Base-by-base conservation (phyloP, 2,797 vertebrate species). In the Microctenopoma lineatum region DNA sequence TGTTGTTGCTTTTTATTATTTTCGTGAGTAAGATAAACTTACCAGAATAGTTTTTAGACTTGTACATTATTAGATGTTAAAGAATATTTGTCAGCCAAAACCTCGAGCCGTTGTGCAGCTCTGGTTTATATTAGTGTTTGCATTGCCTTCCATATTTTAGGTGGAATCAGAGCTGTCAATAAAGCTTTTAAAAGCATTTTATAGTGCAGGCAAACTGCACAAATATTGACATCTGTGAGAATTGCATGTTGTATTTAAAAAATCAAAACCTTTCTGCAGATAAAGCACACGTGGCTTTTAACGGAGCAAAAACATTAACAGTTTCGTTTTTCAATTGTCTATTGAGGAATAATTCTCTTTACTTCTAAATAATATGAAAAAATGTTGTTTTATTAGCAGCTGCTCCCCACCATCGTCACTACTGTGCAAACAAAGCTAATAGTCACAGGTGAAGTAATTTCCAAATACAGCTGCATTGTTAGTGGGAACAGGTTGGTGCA, bases 401-500 rank as follows among this genome's bases (percentile, higher is more conserved):
- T 41, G 13, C 39, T n/a, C 26, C 34, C 32, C 32, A 34, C 32
- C 47, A 38, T 47, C 7, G 56, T 36, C 4, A 50, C 59, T 57
- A 32, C 57, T 0, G 44, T 36, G 55, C 60, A 79, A 66, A 90
- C 80, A 76, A 75, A 79, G 54, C 36, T 56, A 58, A 53, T 66
- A 63, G 74, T 81, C 73, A 66, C 77, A 81, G 71, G 53, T 82
- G 73, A 86, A 76, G 73, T 71, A 58, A 70, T 79, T 84, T 74
- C 42, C 59, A 84, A 73, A 87, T 75, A 80, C 57, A 67, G 38
- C 62, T 48, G 65, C 83, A 88, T 92, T 90, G 91, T 92, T 84
- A 59, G 48, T 53, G 69, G 59, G 84, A 92, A 92, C 91, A 87
- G 88, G 90, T 90, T 50, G 60, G 90, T 85, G 66, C 86, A 89